Evolutionary conservation across 2,113 vertebrate species (phyloP).

Genomic region (Xerus inauris): DNA sequence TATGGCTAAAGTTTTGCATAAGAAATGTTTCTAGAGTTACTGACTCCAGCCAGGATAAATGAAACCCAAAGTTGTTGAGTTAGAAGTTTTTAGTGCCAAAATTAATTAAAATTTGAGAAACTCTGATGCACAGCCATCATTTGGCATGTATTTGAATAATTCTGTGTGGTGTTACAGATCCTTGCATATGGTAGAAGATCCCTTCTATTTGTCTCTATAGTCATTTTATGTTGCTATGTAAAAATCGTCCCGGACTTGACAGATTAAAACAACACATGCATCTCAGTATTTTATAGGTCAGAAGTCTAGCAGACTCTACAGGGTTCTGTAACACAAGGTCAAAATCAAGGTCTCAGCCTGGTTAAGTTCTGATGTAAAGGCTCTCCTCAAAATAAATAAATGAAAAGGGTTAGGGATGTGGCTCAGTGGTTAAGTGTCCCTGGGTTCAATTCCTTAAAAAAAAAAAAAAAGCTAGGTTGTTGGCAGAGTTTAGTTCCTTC

Average conservation of each 20-base stretch:
- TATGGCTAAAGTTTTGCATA: neutral
- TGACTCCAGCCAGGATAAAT: neutral
- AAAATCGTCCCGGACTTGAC: neutral
- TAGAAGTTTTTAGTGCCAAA: neutral
- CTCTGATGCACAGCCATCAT: neutral
- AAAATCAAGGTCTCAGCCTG: neutral
- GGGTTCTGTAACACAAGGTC: neutral
- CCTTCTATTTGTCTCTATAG: neutral
- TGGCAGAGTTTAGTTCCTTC: neutral
- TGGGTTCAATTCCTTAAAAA: too few relatives aligned
- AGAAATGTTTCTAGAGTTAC: neutral
- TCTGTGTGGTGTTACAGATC: neutral
- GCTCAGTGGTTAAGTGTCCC: too few relatives aligned
- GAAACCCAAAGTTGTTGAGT: neutral
- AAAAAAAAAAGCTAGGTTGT: neutral
- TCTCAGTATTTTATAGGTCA: neutral
- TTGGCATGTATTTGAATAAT: neutral
- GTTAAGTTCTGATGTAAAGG: neutral
- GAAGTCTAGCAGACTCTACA: neutral
- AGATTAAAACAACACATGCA: neutral
- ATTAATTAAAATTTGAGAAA: constrained; percentile 8
- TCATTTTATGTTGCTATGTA: neutral
- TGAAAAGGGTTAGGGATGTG: too few relatives aligned
- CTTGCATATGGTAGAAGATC: neutral
- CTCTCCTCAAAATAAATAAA: too few relatives aligned